Base-by-base conservation (phyloP, 2,113 vertebrate species). In the Callocephalon fimbriatum region DNA sequence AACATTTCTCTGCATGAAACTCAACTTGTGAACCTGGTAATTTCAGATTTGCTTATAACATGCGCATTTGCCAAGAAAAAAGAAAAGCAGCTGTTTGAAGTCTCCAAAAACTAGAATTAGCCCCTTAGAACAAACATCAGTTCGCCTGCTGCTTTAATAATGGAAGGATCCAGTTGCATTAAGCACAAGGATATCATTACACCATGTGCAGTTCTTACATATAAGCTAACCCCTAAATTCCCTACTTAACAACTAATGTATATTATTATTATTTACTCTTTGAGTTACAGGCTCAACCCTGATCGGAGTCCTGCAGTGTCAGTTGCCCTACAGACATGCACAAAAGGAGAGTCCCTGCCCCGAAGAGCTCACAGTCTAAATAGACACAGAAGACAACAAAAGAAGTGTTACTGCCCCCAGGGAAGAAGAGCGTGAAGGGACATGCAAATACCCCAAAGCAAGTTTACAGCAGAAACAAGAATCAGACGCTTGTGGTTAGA, bases 21-120 rank as follows among this genome's bases (percentile, higher is more conserved):
- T 97, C 97, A 97, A 97, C 97, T 97, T 97, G 96, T 97, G 97
- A 98, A 98, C 97, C 88, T 97, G 97, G 92, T 97, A 97, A 97
- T 97, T 98, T 98, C 95, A 86, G 96, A 96, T 96, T 96, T 97
- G 96, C 96, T 97, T 97, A 93, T 32, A 94, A 29, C 72, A 63
- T 31, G 81, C 2, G 20, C 95, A 70, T 95, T 97, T 95, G 95
- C 95, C 97, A 95, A 83, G 74, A 59, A 15, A 48, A 71, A 89
- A 88, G 37, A 17, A 79, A 93, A 94, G 95, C 89, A 94, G 91
- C 93, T 95, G 91, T 98, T 97, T 96, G 96, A 97, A 97, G 96
- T 97, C 94, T 97, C 95, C 94, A 96, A 93, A 95, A 89, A 94
- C 81, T 70, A 47, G 97, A 97, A 97, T 97, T 96, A 96, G 95